A percentile compares a stretch with the other conserved stretches of the same genome.
These are phyloP conservation scores for Paratrypauchen microcephalus DNA, from an alignment of 2,797 vertebrate genomes.

Conservation along the genomic window DNA sequence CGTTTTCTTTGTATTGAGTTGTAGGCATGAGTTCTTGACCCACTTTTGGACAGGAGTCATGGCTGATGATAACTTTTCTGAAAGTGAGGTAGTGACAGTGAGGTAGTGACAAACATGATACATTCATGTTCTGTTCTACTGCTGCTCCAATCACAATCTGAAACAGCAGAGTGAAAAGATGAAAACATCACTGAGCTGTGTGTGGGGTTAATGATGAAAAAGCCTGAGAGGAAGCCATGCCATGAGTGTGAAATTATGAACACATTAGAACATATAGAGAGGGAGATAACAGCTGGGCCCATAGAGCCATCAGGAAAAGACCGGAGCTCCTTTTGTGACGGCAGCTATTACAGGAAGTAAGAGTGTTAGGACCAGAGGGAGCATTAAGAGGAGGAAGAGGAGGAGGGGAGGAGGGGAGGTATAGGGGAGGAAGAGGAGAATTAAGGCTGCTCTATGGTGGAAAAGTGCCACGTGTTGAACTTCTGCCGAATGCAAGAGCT, in stretches of 20 bases:
- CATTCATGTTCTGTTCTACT: too few species aligned
- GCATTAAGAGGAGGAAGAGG: not conserved
- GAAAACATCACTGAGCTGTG: not conserved
- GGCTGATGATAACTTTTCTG: too few species aligned
- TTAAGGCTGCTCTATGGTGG: too few species aligned
- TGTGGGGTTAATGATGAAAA: not conserved
- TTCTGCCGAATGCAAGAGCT: too few species aligned
- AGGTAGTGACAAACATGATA: too few species aligned
- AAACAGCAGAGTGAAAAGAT: not conserved
- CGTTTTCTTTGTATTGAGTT: too few species aligned
- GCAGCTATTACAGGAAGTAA: constrained; percentile 24
- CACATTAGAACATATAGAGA: constrained; percentile 6
- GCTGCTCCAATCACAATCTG: not conserved
- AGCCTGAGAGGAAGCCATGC: not conserved
- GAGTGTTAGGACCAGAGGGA: constrained; percentile 21
- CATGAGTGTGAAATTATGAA: not conserved
- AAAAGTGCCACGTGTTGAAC: too few species aligned
- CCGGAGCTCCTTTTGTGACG: constrained; percentile 22
- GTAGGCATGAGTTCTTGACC: too few species aligned
- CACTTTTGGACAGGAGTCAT: too few species aligned
- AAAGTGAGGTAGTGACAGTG: too few species aligned
- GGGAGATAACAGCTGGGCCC: constrained; percentile 29
- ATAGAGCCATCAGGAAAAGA: constrained; percentile 14
- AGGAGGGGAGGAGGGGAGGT: not conserved
- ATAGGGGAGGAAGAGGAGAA: too few species aligned